These are phyloP conservation scores for Coleophora deauratella DNA, from an alignment of 2,888 invertebrate species.

Conservation along the genomic window DNA sequence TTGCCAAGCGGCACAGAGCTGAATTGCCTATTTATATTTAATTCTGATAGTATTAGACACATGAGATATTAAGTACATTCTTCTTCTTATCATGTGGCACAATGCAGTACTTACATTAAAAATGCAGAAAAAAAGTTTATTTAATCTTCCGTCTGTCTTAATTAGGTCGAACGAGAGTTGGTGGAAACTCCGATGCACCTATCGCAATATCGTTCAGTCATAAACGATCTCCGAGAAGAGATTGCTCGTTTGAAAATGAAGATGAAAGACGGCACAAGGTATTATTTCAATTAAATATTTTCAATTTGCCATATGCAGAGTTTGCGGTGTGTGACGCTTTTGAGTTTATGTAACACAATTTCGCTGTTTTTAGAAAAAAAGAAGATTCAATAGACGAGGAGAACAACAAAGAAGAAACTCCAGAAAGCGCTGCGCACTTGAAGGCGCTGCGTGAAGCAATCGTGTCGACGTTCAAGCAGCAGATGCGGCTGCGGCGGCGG, in stretches of 20 bases:
- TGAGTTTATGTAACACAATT: too few species aligned
- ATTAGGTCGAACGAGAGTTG: constrained; percentile 77
- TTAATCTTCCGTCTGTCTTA: too few species aligned
- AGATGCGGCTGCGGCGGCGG: constrained; percentile 90
- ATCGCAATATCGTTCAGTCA: constrained; percentile 88
- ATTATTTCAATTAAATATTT: not conserved
- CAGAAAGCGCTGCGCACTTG: constrained; percentile 63
- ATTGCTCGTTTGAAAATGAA: constrained; percentile 86
- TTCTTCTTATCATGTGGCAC: too few species aligned
- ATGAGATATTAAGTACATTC: too few species aligned
- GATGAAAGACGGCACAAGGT: constrained; percentile 78
- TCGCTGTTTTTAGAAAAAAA: constrained; percentile 36
- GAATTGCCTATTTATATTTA: too few species aligned
- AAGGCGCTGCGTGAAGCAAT: constrained; percentile 87
- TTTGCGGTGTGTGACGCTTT: too few species aligned
- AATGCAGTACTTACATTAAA: too few species aligned
- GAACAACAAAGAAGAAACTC: constrained; percentile 38
- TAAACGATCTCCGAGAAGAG: constrained; percentile 87
- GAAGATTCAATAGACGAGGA: constrained; percentile 43
- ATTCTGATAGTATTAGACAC: too few species aligned
- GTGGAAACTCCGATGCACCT: constrained; percentile 83
- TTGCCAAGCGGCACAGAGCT: too few species aligned
- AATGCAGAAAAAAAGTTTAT: too few species aligned
- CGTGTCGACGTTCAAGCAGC: constrained; percentile 91
- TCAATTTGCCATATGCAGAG: too few species aligned